Base-by-base conservation (phyloP, 2,113 vertebrate species). In the Pangasianodon gigas region DNA sequence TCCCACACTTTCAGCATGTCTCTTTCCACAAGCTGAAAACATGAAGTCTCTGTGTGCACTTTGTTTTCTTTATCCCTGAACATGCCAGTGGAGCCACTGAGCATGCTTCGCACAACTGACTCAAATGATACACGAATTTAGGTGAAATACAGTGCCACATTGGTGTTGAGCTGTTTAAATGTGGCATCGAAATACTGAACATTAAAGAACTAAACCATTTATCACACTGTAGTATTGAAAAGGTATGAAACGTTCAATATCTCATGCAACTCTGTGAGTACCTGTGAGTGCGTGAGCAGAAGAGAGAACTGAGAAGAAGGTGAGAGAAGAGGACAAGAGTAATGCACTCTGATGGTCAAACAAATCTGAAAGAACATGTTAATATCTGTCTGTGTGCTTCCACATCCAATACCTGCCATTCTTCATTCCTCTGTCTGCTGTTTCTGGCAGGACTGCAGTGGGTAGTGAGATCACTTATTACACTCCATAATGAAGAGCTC, bases 401-500 rank as follows among this genome's bases (percentile, higher is more conserved):
- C 60, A 54, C 13, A 37, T 92, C 91, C 87, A 88, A 91, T 90
- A 86, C 87, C 88, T 85, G 81, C 80, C 87, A 89, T 89, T 89
- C 62, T n/a, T 71, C 74, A 90, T 92, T 93, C 92, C 90, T 93
- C 85, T 93, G 92, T 37, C 89, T 92, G 92, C 93, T 93, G 94
- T 93, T 93, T 93, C 93, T 92, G 93, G 93, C 94, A 91, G 93
- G 93, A 94, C 91, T 91, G 90, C 90, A 85, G 91, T 94, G 93
- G 93, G 94, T 84, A 88, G 65, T 79, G 94, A 93, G 93, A 95
- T 94, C 94, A 94, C 94, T 94, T 95, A 96, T 95, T 95, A 95
- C 93, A 92, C 88, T 93, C 91, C 92, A 94, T 95, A 95, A 96
- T 95, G 93, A 95, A 93, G 94, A 94, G 94, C 93, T 95, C 94